Base-by-base conservation (phyloP, 1,140 invertebrate species). In the Hycleus cichorii region DNA sequence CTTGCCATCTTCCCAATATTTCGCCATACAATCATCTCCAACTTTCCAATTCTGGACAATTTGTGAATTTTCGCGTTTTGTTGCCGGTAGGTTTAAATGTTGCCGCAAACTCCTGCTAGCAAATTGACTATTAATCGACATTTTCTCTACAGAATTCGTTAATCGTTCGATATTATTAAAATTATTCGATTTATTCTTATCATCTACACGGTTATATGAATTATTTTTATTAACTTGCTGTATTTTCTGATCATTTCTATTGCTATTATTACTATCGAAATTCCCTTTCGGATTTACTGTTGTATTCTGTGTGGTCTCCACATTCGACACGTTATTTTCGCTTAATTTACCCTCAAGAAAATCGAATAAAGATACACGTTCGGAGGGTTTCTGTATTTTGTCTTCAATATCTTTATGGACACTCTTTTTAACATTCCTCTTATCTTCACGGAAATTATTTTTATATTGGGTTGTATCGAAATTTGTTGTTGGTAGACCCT, bases 1-100 rank as follows among this genome's bases (percentile, higher is more conserved):
- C 77, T 84, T 84, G 67, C 89, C 86, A 77, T 95, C 91, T 76
- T 94, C 91, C 91, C 91, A 94, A 74, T 94, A 95, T 69, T 91
- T 89, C 4, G 91, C 91, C 72, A 93, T 78, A 74, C 90, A 93
- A 45, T 84, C 80, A 70, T 93, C 89, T 18, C 90, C 90, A 48
- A 84, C 74, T 67, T 83, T 85, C 86, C 87, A 92, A 55, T 77
- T 74, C 1, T 18, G 18, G 18, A 18, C 1, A 18, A 18, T 18
- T 75, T 83, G 81, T 39, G 69, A 64, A 11, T 52, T 40, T 7
- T 67, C 70, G 62, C 72, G 72, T 47, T 73, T 73, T 39, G 9
- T 42, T 42, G 2, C 10, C 9, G 32, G 32, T 11, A 71, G 60
- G 57, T 71, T 71, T 25, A 71, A 56, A 58, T 71, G 68, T 54